Evolutionary conservation across 2,888 invertebrate genomes (phyloP).

Genomic region (Sipunculus nudus): DNA sequence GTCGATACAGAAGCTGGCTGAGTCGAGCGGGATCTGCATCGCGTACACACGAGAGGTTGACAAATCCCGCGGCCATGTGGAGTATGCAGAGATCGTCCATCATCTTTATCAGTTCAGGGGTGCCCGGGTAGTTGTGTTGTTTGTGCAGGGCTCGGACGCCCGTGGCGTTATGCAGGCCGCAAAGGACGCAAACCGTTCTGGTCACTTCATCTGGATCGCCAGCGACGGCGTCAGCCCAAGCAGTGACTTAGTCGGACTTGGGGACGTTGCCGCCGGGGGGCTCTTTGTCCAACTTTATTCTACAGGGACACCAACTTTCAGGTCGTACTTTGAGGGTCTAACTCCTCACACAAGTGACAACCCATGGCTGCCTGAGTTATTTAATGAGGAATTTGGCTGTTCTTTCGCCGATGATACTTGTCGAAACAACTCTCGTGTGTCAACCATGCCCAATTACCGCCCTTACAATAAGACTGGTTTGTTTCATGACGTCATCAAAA

Average conservation of each 20-base stretch:
- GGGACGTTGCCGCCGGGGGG: conserved; percentile 11
- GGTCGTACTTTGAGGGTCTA: conserved; percentile 16
- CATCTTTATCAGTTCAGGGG: background rate
- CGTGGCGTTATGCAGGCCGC: conserved; percentile 9
- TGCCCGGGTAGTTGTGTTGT: conserved; percentile 11
- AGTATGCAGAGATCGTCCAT: conserved; percentile 4
- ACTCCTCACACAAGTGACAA: conserved; percentile 20
- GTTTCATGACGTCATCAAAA: conserved; percentile 36
- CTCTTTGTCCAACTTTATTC: conserved; percentile 21
- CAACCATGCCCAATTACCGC: conserved; percentile 17
- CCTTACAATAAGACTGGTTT: conserved; percentile 34
- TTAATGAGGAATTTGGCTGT: conserved; percentile 28
- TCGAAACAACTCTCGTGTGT: too few species aligned
- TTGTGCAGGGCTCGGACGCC: conserved; percentile 9
- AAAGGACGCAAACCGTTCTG: background rate
- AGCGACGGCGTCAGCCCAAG: conserved; percentile 19
- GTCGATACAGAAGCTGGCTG: background rate
- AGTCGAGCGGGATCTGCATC: conserved; percentile 1
- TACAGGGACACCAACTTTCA: conserved; percentile 8
- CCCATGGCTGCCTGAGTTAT: conserved; percentile 40
- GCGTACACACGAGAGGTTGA: background rate
- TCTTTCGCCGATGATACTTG: too few species aligned
- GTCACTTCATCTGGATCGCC: conserved; percentile 20
- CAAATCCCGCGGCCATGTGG: background rate
- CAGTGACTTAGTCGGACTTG: conserved; percentile 4